Percentiles rank a stretch among this genome's conserved stretches.
phyloP scores from a whole-genome alignment of 1,140 invertebrate genomes.

The Pseudomyrmex cubaensis region DNA sequence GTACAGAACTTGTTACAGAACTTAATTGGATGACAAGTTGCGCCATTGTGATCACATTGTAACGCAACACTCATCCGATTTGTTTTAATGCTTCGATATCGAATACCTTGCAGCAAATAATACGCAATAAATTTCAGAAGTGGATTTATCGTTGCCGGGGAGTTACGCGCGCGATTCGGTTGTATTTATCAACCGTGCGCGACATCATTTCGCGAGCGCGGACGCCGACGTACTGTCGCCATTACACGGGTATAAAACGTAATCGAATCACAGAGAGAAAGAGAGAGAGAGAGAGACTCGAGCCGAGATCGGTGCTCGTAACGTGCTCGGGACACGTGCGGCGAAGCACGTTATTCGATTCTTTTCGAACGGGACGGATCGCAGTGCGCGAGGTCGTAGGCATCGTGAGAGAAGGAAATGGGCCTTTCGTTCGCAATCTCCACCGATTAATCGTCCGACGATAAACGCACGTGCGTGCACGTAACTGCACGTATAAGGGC shows the following conservation, averaged over 20 bases:
- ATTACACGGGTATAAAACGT: constrained; percentile 29
- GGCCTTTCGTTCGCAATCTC: neutral
- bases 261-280: constrained; percentile 27
- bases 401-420: constrained; percentile 2
- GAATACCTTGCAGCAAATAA: constrained; percentile 16
- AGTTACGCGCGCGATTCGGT: neutral
- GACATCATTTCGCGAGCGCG: constrained; percentile 26
- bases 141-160: constrained; percentile 27
- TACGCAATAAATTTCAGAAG: constrained; percentile 27
- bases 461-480: constrained; percentile 36
- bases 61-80: constrained; percentile 9
- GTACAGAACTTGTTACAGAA: neutral
- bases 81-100: constrained; percentile 28
- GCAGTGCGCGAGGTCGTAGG: neutral
- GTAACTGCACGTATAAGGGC: no score
- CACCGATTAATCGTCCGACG: constrained; percentile 42
- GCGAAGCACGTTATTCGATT: neutral
- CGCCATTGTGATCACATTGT: constrained; percentile 10
- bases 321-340: constrained; percentile 8
- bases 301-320: neutral
- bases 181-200: constrained; percentile 39
- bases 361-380: constrained; percentile 6
- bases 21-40: constrained; percentile 32
- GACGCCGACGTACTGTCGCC: constrained; percentile 10
- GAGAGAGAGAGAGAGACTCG: neutral